A percentile compares a stretch with the other conserved stretches of the same genome.
phyloP scores from a whole-genome alignment of 1,140 invertebrate species.

The Drosophila santomea region DNA sequence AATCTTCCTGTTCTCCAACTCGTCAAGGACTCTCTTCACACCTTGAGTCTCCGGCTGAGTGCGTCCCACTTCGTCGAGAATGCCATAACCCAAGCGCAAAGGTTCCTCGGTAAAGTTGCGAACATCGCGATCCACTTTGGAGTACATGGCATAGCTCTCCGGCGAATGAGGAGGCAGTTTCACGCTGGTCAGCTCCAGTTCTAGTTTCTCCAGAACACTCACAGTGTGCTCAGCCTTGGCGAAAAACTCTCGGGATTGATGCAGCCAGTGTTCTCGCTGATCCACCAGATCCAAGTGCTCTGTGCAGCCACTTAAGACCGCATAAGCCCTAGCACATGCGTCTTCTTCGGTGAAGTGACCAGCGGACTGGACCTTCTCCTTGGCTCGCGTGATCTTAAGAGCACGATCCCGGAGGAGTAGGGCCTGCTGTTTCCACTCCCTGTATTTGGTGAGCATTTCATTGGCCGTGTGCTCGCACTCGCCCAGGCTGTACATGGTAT shows the following conservation, averaged over 20 bases:
- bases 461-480: conserved; percentile 90
- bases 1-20: conserved; percentile 91
- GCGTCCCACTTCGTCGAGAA: conserved; percentile 90
- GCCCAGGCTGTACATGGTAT: conserved; percentile 84
- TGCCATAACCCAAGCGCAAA: conserved; percentile 89
- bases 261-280: conserved; percentile 88
- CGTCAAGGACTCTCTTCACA: conserved; percentile 88
- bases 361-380: conserved; percentile 90
- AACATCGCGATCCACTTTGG: conserved; percentile 87
- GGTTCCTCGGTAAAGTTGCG: conserved; percentile 86
- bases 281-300: conserved; percentile 91
- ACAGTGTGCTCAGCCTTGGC: conserved; percentile 90
- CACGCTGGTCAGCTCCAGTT: conserved; percentile 90
- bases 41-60: conserved; percentile 89
- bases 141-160: conserved; percentile 89
- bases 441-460: conserved; percentile 89
- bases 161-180: conserved; percentile 88
- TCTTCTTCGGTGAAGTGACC: conserved; percentile 90
- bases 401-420: conserved; percentile 91
- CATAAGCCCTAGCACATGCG: conserved; percentile 89
- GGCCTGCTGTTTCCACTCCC: conserved; percentile 90
- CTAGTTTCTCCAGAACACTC: conserved; percentile 91
- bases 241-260: conserved; percentile 91
- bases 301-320: conserved; percentile 89
- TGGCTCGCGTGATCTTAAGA: conserved; percentile 91